Evolutionary conservation across 2,113 vertebrate genomes (phyloP).

Genomic region (Vulpes lagopus): DNA sequence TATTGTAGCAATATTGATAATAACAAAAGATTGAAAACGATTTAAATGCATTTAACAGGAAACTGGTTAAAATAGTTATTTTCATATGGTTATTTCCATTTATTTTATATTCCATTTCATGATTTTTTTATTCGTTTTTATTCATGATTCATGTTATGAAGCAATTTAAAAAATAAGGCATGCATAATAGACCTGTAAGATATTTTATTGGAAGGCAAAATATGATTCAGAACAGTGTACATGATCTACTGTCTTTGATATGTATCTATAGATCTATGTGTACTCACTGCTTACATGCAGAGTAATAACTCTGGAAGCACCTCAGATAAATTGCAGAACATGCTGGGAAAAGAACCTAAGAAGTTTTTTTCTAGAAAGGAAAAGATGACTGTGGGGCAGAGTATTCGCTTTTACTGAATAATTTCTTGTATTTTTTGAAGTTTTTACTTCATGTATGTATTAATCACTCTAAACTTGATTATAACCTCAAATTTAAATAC

Average conservation of each 20-base stretch:
- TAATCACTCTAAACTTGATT: background rate
- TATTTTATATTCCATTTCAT: background rate
- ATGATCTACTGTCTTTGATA: background rate
- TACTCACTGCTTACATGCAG: background rate
- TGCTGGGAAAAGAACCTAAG: background rate
- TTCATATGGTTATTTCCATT: background rate
- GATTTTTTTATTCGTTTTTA: background rate
- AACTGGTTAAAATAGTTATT: background rate
- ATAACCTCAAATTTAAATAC: background rate
- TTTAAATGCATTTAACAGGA: background rate
- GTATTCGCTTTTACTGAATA: background rate
- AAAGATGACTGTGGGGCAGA: background rate
- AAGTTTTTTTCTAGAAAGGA: background rate
- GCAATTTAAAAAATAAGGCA: background rate
- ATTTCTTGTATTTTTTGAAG: background rate
- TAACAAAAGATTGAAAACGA: background rate
- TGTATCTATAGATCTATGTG: background rate
- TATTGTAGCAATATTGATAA: background rate
- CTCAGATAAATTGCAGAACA: background rate
- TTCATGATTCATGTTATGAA: background rate
- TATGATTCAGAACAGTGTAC: background rate
- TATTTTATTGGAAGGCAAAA: background rate
- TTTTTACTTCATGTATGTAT: background rate
- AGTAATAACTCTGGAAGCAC: background rate
- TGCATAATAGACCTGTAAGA: background rate